A percentile compares a stretch with the other conserved stretches of the same genome.
Evolutionary conservation across 2,888 invertebrate species (phyloP).

Genomic region (Lathronympha strigana): DNA sequence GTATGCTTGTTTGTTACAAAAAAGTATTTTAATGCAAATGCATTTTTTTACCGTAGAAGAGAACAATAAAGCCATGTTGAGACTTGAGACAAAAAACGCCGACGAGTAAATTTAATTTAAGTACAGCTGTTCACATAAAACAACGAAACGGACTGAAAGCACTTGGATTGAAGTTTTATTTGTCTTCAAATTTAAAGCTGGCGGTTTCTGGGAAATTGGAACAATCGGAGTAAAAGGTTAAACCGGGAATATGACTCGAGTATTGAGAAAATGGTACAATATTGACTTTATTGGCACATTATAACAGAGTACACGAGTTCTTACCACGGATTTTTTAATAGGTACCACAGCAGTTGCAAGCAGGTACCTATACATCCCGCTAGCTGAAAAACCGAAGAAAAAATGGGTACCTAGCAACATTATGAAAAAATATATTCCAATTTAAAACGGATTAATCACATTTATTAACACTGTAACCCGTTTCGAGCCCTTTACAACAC

Average conservation of each 20-base stretch:
- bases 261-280: neutral
- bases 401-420: no score
- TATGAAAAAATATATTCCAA: no score
- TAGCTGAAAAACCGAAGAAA: no score
- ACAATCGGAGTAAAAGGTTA: neutral
- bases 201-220: neutral
- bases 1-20: no score
- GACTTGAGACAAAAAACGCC: neutral
- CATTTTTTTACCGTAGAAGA: neutral
- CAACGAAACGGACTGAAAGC: slow-evolving; percentile 14
- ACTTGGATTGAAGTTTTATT: slow-evolving; percentile 23
- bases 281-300: neutral
- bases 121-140: slow-evolving; percentile 12
- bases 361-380: no score
- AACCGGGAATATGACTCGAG: neutral
- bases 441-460: no score
- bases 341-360: no score
- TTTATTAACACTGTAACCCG: no score
- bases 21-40: neutral
- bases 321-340: no score
- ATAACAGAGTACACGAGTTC: no score
- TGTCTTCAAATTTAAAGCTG: slow-evolving; percentile 10
- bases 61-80: neutral
- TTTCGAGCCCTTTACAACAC: no score
- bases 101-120: slow-evolving; percentile 20